Evolutionary conservation across 1,140 invertebrate genomes (phyloP), one percentile per base, ranked within the genome.

Genomic region (Temnothorax nylanderi): DNA sequence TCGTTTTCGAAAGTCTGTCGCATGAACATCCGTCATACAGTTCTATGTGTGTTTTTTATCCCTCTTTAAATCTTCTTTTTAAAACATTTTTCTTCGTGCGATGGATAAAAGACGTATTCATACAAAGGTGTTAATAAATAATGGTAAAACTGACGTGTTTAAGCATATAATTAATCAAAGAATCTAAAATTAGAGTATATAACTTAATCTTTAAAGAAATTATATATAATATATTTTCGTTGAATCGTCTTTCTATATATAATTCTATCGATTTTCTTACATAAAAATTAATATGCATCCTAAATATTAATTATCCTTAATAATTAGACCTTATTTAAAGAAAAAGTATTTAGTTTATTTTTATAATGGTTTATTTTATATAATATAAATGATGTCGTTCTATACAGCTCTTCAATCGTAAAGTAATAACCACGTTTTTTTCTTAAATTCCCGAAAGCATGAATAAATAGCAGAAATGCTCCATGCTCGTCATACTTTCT

Each of bases 1-100:
- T 37, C 86, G 34, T 72, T 60, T 47, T 58, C 32, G 58, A 88
- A 82, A 72, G 32, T 37, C 18, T 18, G 58, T 78, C 44, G 32
- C 8, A 11, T 34, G 32, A 80, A 80, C 32, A 67, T 67, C 6
- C 6, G 4, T 65, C 8, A 37, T 78, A 65, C n/a, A 78, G 37
- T 65, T 32, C 62, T 32, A n/a, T n/a, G 8, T 4, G 11, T 26
- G 26, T 26, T 82, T 82, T 54, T 47, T 67, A 34, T 82, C 18
- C 37, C 3, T 13, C 6, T 82, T 58, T 18, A 65, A 64, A 44
- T 75, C 2, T 56, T 44, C 16, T 67, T 67, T 21, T 10, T 16
- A 8, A 44, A 67, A 37, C 11, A 58, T 86, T 77, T 26, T 13
- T 51, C 21, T n/a, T 34, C 1, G n/a, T 16, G 4, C 6, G 7